phyloP scores from a whole-genome alignment of 2,113 vertebrate species.

The Chionomys nivalis region DNA sequence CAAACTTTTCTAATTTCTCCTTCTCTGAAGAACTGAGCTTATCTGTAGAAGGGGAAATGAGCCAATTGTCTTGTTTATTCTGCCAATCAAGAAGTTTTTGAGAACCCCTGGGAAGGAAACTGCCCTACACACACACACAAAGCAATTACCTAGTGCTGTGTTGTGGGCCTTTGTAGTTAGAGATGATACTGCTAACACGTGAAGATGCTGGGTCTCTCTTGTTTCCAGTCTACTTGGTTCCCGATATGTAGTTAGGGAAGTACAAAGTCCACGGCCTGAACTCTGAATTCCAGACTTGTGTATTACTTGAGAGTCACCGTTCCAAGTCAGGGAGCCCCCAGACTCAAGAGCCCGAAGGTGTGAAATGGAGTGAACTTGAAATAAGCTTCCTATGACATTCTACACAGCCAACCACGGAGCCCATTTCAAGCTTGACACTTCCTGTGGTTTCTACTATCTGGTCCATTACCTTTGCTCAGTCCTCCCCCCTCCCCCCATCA shows the following conservation, averaged over 20 bases:
- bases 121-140: not conserved
- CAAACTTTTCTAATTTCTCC: not conserved
- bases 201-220: conserved; percentile 24
- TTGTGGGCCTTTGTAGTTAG: not conserved
- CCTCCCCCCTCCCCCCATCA: rapidly evolving
- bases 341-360: not conserved
- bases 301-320: not conserved
- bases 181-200: conserved; percentile 1
- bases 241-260: not conserved
- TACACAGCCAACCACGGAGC: not conserved
- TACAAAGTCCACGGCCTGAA: not conserved
- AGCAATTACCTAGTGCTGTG: not conserved
- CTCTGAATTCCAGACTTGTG: not conserved
- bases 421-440: not conserved
- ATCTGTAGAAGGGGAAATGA: not conserved
- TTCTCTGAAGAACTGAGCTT: not conserved
- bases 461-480: not conserved
- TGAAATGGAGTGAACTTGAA: not conserved
- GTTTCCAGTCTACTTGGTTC: not conserved
- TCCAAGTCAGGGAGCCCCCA: not conserved
- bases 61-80: not conserved
- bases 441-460: not conserved
- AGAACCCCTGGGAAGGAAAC: not conserved
- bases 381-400: not conserved
- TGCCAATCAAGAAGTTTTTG: not conserved